Percentiles rank a stretch among this genome's conserved stretches.
Evolutionary conservation across 2,113 vertebrate species (phyloP).

Genomic region (Zosterops japonicus): DNA sequence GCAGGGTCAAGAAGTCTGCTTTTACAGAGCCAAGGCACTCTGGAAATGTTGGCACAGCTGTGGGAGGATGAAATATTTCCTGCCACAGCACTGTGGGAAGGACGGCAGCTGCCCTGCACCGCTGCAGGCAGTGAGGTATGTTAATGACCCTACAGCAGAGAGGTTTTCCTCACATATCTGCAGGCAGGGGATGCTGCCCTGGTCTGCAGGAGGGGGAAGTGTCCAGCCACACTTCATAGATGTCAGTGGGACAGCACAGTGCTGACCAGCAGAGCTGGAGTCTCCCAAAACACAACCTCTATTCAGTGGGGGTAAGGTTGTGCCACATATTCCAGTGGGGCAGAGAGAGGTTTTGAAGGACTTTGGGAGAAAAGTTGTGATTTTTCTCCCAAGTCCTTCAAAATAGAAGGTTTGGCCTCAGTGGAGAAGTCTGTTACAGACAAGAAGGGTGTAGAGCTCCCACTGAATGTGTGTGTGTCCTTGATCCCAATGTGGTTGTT

Average conservation of each 20-base stretch:
- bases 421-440: background rate
- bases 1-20: background rate
- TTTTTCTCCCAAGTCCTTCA: background rate
- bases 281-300: background rate
- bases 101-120: background rate
- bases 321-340: background rate
- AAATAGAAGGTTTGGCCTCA: background rate
- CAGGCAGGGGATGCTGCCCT: background rate
- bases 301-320: fast-evolving
- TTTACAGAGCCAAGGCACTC: background rate
- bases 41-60: constrained; percentile 11
- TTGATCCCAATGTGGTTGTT: fast-evolving
- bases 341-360: background rate
- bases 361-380: background rate
- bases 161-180: background rate
- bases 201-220: background rate
- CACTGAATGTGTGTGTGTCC: too few relatives aligned
- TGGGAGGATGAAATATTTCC: background rate
- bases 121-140: background rate
- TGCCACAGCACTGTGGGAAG: background rate
- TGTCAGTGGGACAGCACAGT: fast-evolving
- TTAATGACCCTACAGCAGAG: background rate
- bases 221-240: fast-evolving
- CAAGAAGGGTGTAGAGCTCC: background rate
- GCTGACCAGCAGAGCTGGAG: fast-evolving